phyloP scores from a whole-genome alignment of 2,797 vertebrate species.

The Ctenopoma multispine region DNA sequence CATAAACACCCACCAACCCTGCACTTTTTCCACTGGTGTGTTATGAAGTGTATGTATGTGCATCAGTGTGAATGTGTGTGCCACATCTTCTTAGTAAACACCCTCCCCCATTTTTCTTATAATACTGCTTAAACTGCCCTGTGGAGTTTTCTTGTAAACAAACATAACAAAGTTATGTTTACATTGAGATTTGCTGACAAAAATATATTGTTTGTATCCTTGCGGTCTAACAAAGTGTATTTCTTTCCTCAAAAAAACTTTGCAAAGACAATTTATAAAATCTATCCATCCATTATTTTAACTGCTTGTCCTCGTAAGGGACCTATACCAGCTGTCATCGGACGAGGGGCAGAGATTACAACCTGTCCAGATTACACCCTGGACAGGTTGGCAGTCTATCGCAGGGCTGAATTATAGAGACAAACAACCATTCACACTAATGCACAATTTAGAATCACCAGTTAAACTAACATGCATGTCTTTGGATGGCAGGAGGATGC shows the following conservation, averaged over 20 bases:
- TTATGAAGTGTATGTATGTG: background rate
- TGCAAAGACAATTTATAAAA: too few relatives aligned
- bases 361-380: too few relatives aligned
- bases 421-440: too few relatives aligned
- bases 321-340: too few relatives aligned
- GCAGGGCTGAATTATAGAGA: too few relatives aligned
- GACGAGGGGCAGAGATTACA: too few relatives aligned
- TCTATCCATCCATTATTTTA: too few relatives aligned
- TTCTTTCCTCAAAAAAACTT: background rate
- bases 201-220: background rate
- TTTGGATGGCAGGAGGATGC: too few relatives aligned
- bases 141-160: background rate
- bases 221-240: background rate
- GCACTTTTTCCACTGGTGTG: background rate
- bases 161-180: background rate
- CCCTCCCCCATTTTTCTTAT: background rate
- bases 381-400: too few relatives aligned
- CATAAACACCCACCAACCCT: constrained; percentile 39
- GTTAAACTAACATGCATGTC: too few relatives aligned
- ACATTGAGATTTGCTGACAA: background rate
- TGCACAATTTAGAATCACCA: too few relatives aligned
- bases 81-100: background rate
- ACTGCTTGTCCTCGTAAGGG: too few relatives aligned
- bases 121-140: background rate
- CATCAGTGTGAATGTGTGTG: constrained; percentile 8